phyloP scores from a whole-genome alignment of 2,797 vertebrate species.

The Nannoperca obscura region DNA sequence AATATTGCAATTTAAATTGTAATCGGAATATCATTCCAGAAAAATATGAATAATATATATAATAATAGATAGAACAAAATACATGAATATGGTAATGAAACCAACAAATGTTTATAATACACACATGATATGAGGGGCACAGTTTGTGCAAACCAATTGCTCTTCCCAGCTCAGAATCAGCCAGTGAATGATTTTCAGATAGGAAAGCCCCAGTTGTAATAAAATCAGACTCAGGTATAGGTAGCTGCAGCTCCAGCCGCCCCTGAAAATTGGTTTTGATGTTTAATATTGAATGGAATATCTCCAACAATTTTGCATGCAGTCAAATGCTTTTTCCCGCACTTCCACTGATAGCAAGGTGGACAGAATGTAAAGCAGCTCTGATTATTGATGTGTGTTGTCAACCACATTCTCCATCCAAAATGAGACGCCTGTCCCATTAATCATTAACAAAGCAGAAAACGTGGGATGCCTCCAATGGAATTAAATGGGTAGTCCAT shows the following conservation, averaged over 20 bases:
- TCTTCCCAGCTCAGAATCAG: constrained; percentile 16
- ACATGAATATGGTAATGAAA: constrained; percentile 33
- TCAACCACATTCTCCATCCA: constrained; percentile 43
- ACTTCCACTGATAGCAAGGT: constrained; percentile 37
- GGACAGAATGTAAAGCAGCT: constrained; percentile 68
- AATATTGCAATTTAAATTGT: too few relatives aligned
- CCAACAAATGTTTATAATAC: neutral
- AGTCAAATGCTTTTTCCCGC: constrained; percentile 40
- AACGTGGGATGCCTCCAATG: constrained; percentile 24
- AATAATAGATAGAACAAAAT: neutral
- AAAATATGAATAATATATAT: neutral
- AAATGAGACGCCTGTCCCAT: constrained; percentile 61
- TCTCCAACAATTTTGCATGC: constrained; percentile 52
- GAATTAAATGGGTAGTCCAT: constrained; percentile 40
- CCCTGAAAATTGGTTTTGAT: constrained; percentile 53
- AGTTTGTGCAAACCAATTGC: constrained; percentile 35
- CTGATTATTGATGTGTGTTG: constrained; percentile 62
- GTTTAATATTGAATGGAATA: constrained; percentile 56
- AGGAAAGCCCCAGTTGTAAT: constrained; percentile 25
- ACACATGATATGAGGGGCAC: neutral
- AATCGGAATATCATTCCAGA: neutral
- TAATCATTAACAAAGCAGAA: constrained; percentile 65
- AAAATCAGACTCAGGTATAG: constrained; percentile 34
- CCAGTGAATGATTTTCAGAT: constrained; percentile 34
- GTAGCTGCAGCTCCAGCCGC: constrained; percentile 26